Evolutionary conservation across 92 coral and sea anemone species (phyloP), one percentile per base, ranked within the genome.

Genomic region (Epizoanthus rinbou): DNA sequence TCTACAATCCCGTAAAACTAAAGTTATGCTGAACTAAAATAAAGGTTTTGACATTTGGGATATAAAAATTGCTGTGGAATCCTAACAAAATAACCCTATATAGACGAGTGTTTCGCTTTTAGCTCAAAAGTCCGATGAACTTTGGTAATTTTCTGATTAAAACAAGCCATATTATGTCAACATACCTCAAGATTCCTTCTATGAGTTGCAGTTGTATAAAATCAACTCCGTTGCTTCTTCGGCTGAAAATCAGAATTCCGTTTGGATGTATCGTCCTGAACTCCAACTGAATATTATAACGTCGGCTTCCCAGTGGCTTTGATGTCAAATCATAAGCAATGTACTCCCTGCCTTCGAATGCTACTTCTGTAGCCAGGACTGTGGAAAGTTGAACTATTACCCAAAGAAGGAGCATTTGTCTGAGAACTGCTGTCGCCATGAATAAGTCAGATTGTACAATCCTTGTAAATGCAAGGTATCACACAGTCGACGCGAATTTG

Each of bases 181-280:
- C 62, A 22, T 78, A 78, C 82, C 82, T 78, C 25, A 78, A 78
- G 45, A 43, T 54, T 62, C 59, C 82, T 3, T 78, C 57, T 63
- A 8, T 78, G 7, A 78, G 82, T 63, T 78, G 58, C 45, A 78
- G 21, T 1, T 62, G 70, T 21, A 78, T 21, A 63, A 5, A 78
- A 41, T 78, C 82, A 37, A n/a, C 82, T 23, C 64, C 21, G 54
- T 50, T 50, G 52, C 71, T 78, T 21, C 72, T 69, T 41, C 82
- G 82, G 16, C 82, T 78, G 71, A 60, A 78, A 41, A 78, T 31
- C 8, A 78, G 60, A 62, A 78, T 60, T 78, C 82, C 82, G 45
- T 57, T 78, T 13, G 58, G 72, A 41, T 78, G 28, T 5, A 78
- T 78, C 21, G 82, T 78, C 41, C 64, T 78, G 52, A 78, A 78